These are phyloP conservation scores for Istiophorus platypterus DNA, from an alignment of 2,113 vertebrate species.

Conservation along the genomic window DNA sequence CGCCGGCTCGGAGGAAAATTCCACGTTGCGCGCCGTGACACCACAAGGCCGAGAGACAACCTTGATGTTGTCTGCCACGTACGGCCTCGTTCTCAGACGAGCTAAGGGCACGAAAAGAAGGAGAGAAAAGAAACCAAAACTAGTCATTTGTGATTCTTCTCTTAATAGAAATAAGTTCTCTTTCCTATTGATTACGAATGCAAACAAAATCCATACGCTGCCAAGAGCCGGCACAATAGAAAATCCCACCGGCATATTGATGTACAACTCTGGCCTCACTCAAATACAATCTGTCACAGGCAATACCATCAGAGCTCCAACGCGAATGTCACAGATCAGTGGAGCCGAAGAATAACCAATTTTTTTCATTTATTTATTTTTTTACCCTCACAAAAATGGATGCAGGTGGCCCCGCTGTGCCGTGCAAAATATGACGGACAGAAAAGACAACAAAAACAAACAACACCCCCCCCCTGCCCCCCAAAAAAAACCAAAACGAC, in stretches of 20 bases:
- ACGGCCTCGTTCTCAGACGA: slow-evolving; percentile 35
- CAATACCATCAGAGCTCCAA: slow-evolving; percentile 48
- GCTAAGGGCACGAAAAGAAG: too few relatives aligned
- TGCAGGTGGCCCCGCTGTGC: not conserved
- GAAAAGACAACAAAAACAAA: slow-evolving; percentile 26
- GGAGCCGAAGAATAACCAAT: slow-evolving; percentile 33
- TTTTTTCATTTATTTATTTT: too few relatives aligned
- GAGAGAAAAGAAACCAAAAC: too few relatives aligned
- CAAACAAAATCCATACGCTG: slow-evolving; percentile 41
- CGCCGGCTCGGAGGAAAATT: slow-evolving; percentile 45
- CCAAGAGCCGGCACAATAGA: slow-evolving; percentile 28
- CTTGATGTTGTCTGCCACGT: slow-evolving; percentile 31
- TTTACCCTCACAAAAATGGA: slow-evolving; percentile 14
- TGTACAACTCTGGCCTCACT: slow-evolving; percentile 45
- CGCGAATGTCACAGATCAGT: slow-evolving; percentile 39
- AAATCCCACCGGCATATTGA: slow-evolving; percentile 53
- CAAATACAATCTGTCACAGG: slow-evolving; percentile 52
- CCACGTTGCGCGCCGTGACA: slow-evolving; percentile 25
- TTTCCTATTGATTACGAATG: slow-evolving; percentile 23
- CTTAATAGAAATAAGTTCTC: slow-evolving; percentile 3
- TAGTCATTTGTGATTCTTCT: not conserved
- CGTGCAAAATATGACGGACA: slow-evolving; percentile 27
- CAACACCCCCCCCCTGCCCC: too few relatives aligned
- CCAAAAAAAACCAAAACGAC: too few relatives aligned
- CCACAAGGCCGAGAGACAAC: slow-evolving; percentile 41